Evolutionary conservation across 2,113 vertebrate genomes (phyloP), one percentile per base, ranked within the genome.

Genomic region (Rhea pennata): DNA sequence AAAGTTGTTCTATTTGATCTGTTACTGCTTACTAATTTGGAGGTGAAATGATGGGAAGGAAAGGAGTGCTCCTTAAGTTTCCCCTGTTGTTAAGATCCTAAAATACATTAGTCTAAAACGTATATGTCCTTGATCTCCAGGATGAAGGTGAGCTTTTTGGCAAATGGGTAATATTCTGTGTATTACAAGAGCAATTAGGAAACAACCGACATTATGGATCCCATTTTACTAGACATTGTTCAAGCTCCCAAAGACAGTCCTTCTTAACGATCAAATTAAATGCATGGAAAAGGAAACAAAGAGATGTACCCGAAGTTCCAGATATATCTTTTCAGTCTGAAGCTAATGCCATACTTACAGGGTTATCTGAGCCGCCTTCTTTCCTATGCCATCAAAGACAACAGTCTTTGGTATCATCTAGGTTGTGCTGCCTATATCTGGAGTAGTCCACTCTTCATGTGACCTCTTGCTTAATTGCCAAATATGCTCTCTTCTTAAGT

Each of bases 11-110:
- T 75, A 76, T 84, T 81, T 48, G 12, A 27, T 69, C 8, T 66
- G 9, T 3, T 82, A 11, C 62, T 50, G 40, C 13, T 84, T 15
- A 8, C 9, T 72, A 80, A 78, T 72, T 64, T 65, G 15, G 36
- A 75, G 67, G n/a, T 21, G 48, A 69, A 69, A 81, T 76, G 92
- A 76, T 44, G 74, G 62, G 69, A 81, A 88, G 46, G 12, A 74
- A 40, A 56, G 5, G 31, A 50, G 72, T 79, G 9, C 6, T 26
- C 36, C 74, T 84, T 46, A 27, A 22, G 21, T 74, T 82, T 87
- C 91, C 9, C 10, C 2, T 64, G 15, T 36, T 72, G 39, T 66
- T 76, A 65, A 88, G 50, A 77, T 27, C 36, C 50, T 83, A 73
- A 83, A 85, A 65, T 66, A 91, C 75, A 27, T 39, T 91, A 51